Conservation (phyloP, 2,113 vertebrate species). For the Hydrolagus affinis region DNA sequence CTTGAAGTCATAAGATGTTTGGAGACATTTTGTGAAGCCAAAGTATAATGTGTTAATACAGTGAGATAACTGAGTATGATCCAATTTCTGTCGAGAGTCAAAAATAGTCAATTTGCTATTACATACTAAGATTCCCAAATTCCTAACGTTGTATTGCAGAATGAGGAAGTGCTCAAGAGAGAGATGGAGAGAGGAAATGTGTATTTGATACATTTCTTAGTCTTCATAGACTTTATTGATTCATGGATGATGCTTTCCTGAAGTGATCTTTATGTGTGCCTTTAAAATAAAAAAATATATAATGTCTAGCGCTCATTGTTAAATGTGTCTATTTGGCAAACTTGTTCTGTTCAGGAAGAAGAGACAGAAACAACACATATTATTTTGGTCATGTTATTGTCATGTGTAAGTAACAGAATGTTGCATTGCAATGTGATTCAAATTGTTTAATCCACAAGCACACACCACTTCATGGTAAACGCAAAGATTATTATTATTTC, state of each 20-base stretch:
- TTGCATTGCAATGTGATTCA: too few relatives aligned
- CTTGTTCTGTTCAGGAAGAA: too few relatives aligned
- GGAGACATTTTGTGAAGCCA: background rate
- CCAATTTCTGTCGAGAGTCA: background rate
- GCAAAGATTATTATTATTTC: too few relatives aligned
- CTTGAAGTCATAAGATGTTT: background rate
- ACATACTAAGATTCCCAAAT: background rate
- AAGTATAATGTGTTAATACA: background rate
- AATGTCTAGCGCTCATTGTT: too few relatives aligned
- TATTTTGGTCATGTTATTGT: too few relatives aligned
- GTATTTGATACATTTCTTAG: background rate
- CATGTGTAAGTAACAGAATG: too few relatives aligned
- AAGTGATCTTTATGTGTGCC: background rate
- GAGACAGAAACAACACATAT: too few relatives aligned
- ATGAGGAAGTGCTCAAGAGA: background rate
- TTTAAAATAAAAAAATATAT: background rate
- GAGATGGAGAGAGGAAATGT: background rate
- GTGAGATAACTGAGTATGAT: background rate
- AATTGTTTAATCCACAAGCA: too few relatives aligned
- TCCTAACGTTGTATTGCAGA: background rate
- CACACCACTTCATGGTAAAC: too few relatives aligned
- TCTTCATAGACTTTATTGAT: background rate
- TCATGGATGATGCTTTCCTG: background rate
- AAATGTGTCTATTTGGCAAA: too few relatives aligned
- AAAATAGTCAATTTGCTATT: background rate